Evolutionary conservation across 2,888 invertebrate genomes (phyloP), one percentile per base, ranked within the genome.

Genomic region (Cosmorhoe ocellata): DNA sequence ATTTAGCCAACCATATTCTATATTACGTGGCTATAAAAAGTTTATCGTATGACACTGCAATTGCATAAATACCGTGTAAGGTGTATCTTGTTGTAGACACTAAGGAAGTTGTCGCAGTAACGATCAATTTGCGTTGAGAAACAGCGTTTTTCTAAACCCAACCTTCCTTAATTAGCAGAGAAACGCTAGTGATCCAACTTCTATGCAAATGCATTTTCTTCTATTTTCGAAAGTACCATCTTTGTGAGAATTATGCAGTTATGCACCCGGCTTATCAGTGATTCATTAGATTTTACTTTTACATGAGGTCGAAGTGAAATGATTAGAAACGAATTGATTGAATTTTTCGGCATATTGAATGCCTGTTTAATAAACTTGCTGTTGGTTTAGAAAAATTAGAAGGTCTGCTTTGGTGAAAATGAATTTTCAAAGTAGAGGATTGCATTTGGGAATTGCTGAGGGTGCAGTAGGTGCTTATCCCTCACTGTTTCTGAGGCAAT

Each of bases 151-250:
- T 77, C 76, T 74, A 59, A 61, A 66, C 64, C 51, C 79, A 77
- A 76, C 72, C 76, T 80, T 78, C 80, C 85, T 76, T 88, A 87
- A 84, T 84, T 78, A 87, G 85, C 62, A 72, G 78, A 79, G 84
- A 87, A 87, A 86, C 74, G 67, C 64, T 60, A 59, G 62, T 65
- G 70, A 67, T 72, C 76, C 72, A 79, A 78, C 79, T 76, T 78
- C 77, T 84, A 84, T 81, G 81, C 79, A 77, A 84, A 80, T 81
- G 67, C 65, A 77, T 80, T 85, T 83, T 83, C 80, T 79, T 81
- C 75, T 73, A 74, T 81, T 78, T 84, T 80, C 80, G 79, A 81
- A 83, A 80, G 79, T 71, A 67, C 63, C 67, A 68, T 71, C 74
- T 72, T 74, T 69, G 69, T 68, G 70, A 65, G 71, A 70, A 67